Base-by-base conservation (phyloP, 2,888 invertebrate genomes). In the Harpalus rubripes region DNA sequence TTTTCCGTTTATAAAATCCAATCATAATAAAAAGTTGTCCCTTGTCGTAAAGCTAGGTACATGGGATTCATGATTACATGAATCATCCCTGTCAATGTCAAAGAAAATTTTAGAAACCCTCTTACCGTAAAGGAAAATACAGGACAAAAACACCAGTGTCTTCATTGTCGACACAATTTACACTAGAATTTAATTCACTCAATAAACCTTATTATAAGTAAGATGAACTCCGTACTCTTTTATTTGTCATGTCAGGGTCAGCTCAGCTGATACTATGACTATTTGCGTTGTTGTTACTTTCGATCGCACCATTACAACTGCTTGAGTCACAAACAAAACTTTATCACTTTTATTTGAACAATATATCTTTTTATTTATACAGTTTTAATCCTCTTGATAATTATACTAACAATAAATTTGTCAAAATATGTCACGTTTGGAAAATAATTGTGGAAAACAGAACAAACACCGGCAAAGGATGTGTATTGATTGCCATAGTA, bases 171-270 rank as follows among this genome's bases (percentile, higher is more conserved):
- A 32, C 63, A 56, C 3, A 80, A 72, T 16, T 68, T 41, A 26
- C 68, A 85, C 85, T 85, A 80, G 41, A 80, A 80, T 85, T 79
- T 80, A 80, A 39, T 68, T 65, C 59, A 80, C 79, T 32, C 10
- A 65, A 26, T 61, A 68, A 68, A 85, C 26, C 52, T 41, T 80
- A 85, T 72, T 85, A 80, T 79, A 85, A 85, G 80, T 85, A 72
- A 85, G 61, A 85, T 85, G 72, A 80, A 80, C 85, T 85, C 68
- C 44, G 56, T 41, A 84, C 78, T 85, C 83, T 84, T 85, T 76
- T 81, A 86, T 85, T 85, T 85, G 86, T 86, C 86, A 87, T 87
- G 86, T 86, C 86, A 87, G 86, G 87, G 87, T 86, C 87, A 86
- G 83, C 82, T 56, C 87, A 87, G 87, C 87, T 87, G 87, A 87